Evolutionary conservation across 2,797 vertebrate genomes (phyloP), one percentile per base, ranked within the genome.

Genomic region (Myotis pilosus): DNA sequence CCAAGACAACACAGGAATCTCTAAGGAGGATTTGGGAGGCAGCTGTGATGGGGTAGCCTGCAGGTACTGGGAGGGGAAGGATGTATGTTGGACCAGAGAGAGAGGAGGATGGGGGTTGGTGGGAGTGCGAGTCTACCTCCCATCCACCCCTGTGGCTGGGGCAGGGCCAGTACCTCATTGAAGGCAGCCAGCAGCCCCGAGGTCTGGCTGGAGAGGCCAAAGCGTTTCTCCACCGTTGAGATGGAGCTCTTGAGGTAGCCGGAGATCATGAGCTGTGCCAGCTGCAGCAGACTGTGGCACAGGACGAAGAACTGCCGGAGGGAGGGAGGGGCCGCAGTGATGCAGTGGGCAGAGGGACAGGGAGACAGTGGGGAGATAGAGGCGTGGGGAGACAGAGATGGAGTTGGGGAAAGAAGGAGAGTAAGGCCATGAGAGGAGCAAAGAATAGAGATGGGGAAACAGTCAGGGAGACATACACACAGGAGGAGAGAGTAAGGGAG

Each of bases 191-290:
- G 97, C 6, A 99, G 92, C 4, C 99, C 99, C 0, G 99, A 99
- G 1, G 98, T 99, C 97, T 99, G 98, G 96, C 99, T 99, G 97
- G 99, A 98, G 53, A 99, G 97, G 49, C 99, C 99, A 0, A 99
- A 99, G n/a, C 99, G 98, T 79, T 97, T 98, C 98, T 99, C 99
- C 1, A 99, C 99, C 44, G 99, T 99, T 53, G 99, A 99, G 96
- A 99, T 99, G 97, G 99, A 99, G 94, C 99, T 99, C 97, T 99
- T 99, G 98, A 99, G 98, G 95, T 99, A 99, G 19, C 99, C 99
- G 0, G 99, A 99, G 41, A 99, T 99, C 98, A 99, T 95, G 44
- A 99, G 99, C 97, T 99, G 99, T 0, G 99, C 96, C 87, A 99
- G 97, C 97, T 99, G 99, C 92, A 99, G 98, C 49, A 99, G 85